Evolutionary conservation across 2,797 vertebrate genomes (phyloP), one percentile per base, ranked within the genome.

Genomic region (Pogonophryne albipinna): DNA sequence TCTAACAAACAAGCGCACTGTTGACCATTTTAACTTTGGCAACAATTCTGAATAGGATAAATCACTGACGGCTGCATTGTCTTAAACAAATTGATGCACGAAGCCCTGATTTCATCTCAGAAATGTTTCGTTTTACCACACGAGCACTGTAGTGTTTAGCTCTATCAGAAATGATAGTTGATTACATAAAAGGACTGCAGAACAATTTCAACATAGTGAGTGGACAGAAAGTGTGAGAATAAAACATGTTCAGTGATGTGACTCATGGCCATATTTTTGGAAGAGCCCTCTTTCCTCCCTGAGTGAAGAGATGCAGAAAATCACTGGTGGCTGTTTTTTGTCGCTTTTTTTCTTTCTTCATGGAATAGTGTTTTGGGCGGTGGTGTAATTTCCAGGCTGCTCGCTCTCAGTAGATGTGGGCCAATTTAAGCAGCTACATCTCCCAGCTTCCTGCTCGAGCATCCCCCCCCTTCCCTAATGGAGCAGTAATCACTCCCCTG

Each of bases 401-500:
- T 92, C 88, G 68, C 90, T 91, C 86, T 89, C 89, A 68, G 91
- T 94, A 88, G 89, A 93, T 93, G 90, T 77, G 80, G 90, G 85
- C 90, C 91, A 93, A 91, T 94, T 94, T 93, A 92, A 93, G 91
- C 92, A 92, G 93, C 90, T 88, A 91, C 89, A 93, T 92, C 91
- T 93, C 91, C 80, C 85, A 86, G 92, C 90, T 92, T 93, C 92
- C 91, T 93, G 91, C 87, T 92, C 57, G 41, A 90, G 84, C 85
- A 85, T 56, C 78, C 71, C 34, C 34, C 66, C 69, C 55, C 70
- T 80, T 76, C 87, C 87, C 92, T 94, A 95, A 93, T 94, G 92
- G 92, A 93, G 90, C 88, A 88, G 93, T 93, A 94, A 93, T 94
- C 91, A 93, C 89, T 92, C 93, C 92, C 91, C 91, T 92, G 92